Conservation (phyloP, 1,140 invertebrate genomes). For the Drosophila parvula region DNA sequence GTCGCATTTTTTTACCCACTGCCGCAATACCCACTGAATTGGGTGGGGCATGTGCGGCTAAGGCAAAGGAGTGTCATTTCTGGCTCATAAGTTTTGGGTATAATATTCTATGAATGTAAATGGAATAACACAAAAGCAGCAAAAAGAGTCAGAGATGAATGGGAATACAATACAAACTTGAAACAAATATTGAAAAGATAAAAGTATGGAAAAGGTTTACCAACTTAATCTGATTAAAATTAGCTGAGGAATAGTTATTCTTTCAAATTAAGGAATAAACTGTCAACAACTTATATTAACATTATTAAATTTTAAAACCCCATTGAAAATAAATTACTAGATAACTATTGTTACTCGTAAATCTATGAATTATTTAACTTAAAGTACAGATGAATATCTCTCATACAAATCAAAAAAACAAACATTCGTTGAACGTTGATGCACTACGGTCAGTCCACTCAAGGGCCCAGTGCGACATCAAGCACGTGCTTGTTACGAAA, state of each 20-base stretch:
- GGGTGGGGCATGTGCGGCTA: background rate
- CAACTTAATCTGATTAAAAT: no score
- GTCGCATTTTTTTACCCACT: constrained; percentile 53
- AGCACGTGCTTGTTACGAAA: no score
- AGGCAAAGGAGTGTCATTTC: background rate
- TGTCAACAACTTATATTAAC: no score
- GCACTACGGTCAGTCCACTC: no score
- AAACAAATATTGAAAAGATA: background rate
- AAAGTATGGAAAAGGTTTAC: no score
- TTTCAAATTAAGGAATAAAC: no score
- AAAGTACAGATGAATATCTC: background rate
- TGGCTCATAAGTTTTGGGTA: rapidly evolving
- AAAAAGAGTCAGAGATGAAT: background rate
- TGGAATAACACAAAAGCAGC: background rate
- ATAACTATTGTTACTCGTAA: no score
- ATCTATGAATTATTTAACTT: background rate
- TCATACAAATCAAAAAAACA: background rate
- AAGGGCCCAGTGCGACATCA: no score
- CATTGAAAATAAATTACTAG: no score
- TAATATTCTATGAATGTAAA: background rate
- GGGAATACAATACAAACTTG: background rate
- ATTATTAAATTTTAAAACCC: no score
- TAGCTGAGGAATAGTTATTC: no score
- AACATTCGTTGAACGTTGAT: background rate
- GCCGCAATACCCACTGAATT: constrained; percentile 13